A percentile compares a stretch with the other conserved stretches of the same genome.
These are phyloP conservation scores for Apotomis turbidana DNA, from an alignment of 2,888 invertebrate species.

Conservation along the genomic window DNA sequence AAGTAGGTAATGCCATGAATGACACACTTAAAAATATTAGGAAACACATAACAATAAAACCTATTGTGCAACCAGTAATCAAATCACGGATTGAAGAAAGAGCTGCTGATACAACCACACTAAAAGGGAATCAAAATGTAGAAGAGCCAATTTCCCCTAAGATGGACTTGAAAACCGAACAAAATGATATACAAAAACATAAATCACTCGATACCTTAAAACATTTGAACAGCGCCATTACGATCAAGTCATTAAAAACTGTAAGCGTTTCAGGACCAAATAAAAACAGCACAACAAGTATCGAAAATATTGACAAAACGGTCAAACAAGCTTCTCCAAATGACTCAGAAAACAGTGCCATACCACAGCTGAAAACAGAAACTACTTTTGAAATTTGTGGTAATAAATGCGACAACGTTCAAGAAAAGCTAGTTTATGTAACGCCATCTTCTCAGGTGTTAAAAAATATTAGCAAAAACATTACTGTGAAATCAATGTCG, in stretches of 20 bases:
- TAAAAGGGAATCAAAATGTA: slow-evolving; percentile 35
- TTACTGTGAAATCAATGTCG: slow-evolving; percentile 57
- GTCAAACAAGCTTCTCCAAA: not conserved
- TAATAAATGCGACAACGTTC: slow-evolving; percentile 8
- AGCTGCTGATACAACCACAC: slow-evolving; percentile 38
- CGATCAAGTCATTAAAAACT: slow-evolving; percentile 36
- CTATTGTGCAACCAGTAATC: slow-evolving; percentile 52
- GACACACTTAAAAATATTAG: slow-evolving; percentile 65
- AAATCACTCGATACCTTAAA: slow-evolving; percentile 39
- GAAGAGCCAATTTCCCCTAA: not conserved
- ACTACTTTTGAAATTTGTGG: not conserved
- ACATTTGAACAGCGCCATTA: slow-evolving; percentile 39
- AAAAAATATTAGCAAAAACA: slow-evolving; percentile 58
- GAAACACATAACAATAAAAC: slow-evolving; percentile 65
- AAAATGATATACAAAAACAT: not conserved
- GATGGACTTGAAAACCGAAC: not conserved
- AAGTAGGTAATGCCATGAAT: slow-evolving; percentile 48
- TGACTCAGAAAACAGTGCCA: slow-evolving; percentile 3
- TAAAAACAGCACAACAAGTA: slow-evolving; percentile 11
- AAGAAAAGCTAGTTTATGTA: not conserved
- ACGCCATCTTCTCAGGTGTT: slow-evolving; percentile 48
- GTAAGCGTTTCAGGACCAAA: slow-evolving; percentile 16
- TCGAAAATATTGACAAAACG: slow-evolving; percentile 21
- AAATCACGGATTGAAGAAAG: slow-evolving; percentile 13
- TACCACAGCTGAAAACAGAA: slow-evolving; percentile 3